phyloP scores from a whole-genome alignment of 2,888 invertebrate species.

The Congeria kusceri region DNA sequence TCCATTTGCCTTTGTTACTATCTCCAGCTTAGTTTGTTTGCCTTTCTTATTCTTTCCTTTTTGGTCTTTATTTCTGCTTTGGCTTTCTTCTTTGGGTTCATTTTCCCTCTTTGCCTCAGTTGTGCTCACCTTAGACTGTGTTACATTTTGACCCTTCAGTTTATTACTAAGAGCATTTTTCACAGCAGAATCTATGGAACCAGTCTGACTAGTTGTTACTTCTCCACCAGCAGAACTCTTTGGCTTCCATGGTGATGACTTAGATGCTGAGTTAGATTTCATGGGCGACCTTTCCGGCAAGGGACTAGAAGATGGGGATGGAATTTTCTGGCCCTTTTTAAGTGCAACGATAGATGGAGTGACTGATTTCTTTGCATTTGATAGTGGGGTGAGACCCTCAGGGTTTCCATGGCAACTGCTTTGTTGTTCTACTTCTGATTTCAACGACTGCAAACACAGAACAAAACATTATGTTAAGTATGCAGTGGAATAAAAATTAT shows the following conservation, averaged over 20 bases:
- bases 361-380: constrained; percentile 28
- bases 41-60: too few relatives aligned
- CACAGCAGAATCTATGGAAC: not conserved
- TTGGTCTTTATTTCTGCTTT: too few relatives aligned
- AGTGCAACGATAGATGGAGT: constrained; percentile 18
- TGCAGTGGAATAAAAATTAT: too few relatives aligned
- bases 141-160: not conserved
- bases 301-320: constrained; percentile 36
- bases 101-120: too few relatives aligned
- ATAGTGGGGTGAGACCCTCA: constrained; percentile 1
- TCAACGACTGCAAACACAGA: constrained; percentile 48
- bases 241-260: constrained; percentile 14
- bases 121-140: not conserved
- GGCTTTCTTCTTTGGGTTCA: too few relatives aligned
- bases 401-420: not conserved
- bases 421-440: constrained; percentile 50
- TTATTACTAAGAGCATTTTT: constrained; percentile 8
- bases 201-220: not conserved
- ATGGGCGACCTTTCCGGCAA: constrained; percentile 43
- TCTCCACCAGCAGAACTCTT: constrained; percentile 3
- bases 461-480: not conserved
- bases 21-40: too few relatives aligned
- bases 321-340: constrained; percentile 29
- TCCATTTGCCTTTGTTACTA: too few relatives aligned
- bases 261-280: constrained; percentile 20